phyloP scores from a whole-genome alignment of 1,140 invertebrate genomes.

The Lamellibrachia luymesi region DNA sequence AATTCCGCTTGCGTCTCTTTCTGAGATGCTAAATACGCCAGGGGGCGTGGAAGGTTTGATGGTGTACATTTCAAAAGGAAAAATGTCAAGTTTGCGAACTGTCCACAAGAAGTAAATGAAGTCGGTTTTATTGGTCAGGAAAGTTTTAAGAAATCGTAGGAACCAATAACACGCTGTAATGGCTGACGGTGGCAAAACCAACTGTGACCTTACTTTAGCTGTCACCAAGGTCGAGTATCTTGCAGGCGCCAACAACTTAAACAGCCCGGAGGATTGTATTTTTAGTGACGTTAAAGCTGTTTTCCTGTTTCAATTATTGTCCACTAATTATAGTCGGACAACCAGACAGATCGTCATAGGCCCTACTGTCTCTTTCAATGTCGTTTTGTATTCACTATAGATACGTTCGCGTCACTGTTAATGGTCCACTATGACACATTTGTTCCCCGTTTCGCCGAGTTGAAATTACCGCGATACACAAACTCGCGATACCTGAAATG shows the following conservation, averaged over 20 bases:
- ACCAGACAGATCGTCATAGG: not conserved
- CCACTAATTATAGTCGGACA: not conserved
- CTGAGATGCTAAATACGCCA: no score
- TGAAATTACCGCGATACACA: not conserved
- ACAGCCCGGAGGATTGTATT: no score
- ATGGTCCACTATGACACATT: not conserved
- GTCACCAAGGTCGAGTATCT: no score
- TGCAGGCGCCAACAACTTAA: no score
- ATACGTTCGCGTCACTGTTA: not conserved
- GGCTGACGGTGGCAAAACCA: no score
- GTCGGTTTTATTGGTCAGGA: not conserved
- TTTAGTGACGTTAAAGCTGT: not conserved
- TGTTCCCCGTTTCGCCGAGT: not conserved
- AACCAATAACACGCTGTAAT: no score
- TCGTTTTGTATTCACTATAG: not conserved
- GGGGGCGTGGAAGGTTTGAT: no score
- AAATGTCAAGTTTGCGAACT: not conserved
- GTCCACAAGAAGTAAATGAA: not conserved
- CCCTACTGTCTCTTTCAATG: not conserved
- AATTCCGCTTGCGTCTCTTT: no score
- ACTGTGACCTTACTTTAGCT: no score
- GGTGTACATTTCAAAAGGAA: no score
- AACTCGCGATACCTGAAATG: no score
- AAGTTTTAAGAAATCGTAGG: no score
- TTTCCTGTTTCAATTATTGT: not conserved